phyloP scores from a whole-genome alignment of 2,888 invertebrate genomes.

The Nomada lathburiana region DNA sequence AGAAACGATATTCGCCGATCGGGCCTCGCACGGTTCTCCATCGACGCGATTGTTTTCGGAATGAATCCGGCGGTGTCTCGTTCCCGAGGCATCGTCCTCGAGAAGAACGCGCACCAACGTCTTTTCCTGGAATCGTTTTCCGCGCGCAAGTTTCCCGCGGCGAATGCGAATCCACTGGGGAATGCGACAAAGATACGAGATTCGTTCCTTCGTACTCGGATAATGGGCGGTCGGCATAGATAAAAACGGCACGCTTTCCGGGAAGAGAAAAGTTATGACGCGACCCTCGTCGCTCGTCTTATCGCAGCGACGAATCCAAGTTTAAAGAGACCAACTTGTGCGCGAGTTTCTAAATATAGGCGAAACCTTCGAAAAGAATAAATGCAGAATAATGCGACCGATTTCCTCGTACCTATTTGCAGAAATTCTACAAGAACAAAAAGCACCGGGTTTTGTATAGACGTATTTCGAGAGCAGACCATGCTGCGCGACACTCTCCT shows the following conservation, averaged over 20 bases:
- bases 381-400: neutral
- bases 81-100: neutral
- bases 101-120: neutral
- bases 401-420: neutral
- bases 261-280: slow-evolving; percentile 55
- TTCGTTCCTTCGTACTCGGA: slow-evolving; percentile 22
- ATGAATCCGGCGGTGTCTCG: neutral
- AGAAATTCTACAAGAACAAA: too few relatives aligned
- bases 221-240: slow-evolving; percentile 53
- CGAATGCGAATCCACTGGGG: slow-evolving; percentile 42
- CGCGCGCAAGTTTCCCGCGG: slow-evolving; percentile 46
- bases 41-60: neutral
- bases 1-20: neutral
- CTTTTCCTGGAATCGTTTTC: slow-evolving; percentile 20
- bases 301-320: slow-evolving; percentile 41
- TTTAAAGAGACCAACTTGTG: slow-evolving; percentile 26
- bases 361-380: neutral
- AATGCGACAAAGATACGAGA: slow-evolving; percentile 21
- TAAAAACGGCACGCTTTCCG: slow-evolving; percentile 50
- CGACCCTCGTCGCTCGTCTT: slow-evolving; percentile 32
- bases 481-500: slow-evolving; percentile 48
- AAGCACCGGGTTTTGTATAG: too few relatives aligned
- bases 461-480: neutral
- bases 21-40: neutral
- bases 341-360: slow-evolving; percentile 44